A percentile compares a stretch with the other conserved stretches of the same genome.
phyloP scores from a whole-genome alignment of 37 sponge, comb jelly and placozoan genomes.

The Amphimedon queenslandica region DNA sequence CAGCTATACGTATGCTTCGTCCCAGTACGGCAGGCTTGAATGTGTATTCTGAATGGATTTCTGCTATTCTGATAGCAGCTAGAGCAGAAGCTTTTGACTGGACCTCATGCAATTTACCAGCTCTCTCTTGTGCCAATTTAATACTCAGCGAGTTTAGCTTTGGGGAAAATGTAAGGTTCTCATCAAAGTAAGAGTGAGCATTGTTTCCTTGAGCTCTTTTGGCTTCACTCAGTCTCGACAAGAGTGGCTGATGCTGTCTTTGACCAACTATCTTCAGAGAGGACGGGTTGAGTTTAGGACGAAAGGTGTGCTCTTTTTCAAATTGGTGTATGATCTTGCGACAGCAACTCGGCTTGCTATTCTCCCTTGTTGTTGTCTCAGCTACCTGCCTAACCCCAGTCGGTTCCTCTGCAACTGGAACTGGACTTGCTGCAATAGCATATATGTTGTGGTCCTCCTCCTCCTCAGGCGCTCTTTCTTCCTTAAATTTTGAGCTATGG shows the following conservation, averaged over 20 bases:
- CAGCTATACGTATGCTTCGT: slow-evolving; percentile 47
- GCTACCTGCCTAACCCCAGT: too few relatives aligned
- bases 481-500: too few relatives aligned
- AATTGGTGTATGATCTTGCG: slow-evolving; percentile 20
- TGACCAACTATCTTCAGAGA: slow-evolving; percentile 38
- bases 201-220: slow-evolving; percentile 6
- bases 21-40: slow-evolving; percentile 60
- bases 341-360: background rate
- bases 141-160: slow-evolving; percentile 58
- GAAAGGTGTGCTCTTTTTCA: slow-evolving; percentile 48
- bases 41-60: slow-evolving; percentile 20
- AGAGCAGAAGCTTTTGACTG: slow-evolving; percentile 18
- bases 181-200: background rate
- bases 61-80: slow-evolving; percentile 9
- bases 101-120: slow-evolving; percentile 24
- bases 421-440: too few relatives aligned
- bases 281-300: slow-evolving; percentile 39
- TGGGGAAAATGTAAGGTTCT: slow-evolving; percentile 53
- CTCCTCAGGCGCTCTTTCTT: too few relatives aligned
- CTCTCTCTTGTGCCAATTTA: slow-evolving; percentile 51
- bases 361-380: too few relatives aligned
- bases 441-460: too few relatives aligned
- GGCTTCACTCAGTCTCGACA: slow-evolving; percentile 10
- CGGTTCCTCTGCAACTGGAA: too few relatives aligned
- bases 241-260: slow-evolving; percentile 8